Evolutionary conservation across 2,888 invertebrate genomes (phyloP).

Genomic region (Mechanitis mazaeus): DNA sequence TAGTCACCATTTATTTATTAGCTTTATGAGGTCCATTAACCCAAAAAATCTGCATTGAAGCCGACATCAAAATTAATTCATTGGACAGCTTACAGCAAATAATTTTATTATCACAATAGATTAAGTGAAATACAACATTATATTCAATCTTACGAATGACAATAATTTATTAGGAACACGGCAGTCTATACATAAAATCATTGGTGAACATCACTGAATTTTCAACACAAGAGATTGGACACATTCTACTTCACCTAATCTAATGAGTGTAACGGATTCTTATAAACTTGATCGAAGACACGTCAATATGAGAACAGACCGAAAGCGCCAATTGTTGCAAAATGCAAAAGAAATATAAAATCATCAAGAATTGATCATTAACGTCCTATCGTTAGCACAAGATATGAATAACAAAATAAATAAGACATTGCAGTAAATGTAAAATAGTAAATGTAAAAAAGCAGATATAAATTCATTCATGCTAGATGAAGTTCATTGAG

Average conservation of each 20-base stretch:
- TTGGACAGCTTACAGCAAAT: conserved; percentile 29
- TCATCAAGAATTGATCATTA: conserved; percentile 30
- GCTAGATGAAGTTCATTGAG: conserved; percentile 26
- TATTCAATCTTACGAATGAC: conserved; percentile 46
- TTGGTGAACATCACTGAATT: conserved; percentile 74
- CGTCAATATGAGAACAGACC: conserved; percentile 46
- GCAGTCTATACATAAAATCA: conserved; percentile 67
- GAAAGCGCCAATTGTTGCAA: conserved; percentile 36
- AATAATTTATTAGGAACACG: conserved; percentile 68
- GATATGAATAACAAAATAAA: conserved; percentile 24
- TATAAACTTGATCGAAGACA: conserved; percentile 61
- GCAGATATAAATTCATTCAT: conserved; percentile 30
- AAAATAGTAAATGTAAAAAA: conserved; percentile 17
- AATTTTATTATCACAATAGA: conserved; percentile 51
- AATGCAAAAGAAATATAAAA: conserved; percentile 36
- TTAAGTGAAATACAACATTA: conserved; percentile 56
- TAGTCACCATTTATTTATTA: conserved; percentile 1
- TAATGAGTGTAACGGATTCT: conserved; percentile 43
- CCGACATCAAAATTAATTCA: conserved; percentile 35
- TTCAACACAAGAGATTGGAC: conserved; percentile 46
- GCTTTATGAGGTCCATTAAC: conserved; percentile 35
- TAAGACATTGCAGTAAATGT: conserved; percentile 15
- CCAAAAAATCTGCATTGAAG: conserved; percentile 51
- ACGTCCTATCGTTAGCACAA: conserved; percentile 38
- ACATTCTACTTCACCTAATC: conserved; percentile 62